Percentiles rank a stretch among this genome's conserved stretches.
phyloP scores from a whole-genome alignment of 37 sponge, comb jelly and placozoan species.

The Halichondria panicea region DNA sequence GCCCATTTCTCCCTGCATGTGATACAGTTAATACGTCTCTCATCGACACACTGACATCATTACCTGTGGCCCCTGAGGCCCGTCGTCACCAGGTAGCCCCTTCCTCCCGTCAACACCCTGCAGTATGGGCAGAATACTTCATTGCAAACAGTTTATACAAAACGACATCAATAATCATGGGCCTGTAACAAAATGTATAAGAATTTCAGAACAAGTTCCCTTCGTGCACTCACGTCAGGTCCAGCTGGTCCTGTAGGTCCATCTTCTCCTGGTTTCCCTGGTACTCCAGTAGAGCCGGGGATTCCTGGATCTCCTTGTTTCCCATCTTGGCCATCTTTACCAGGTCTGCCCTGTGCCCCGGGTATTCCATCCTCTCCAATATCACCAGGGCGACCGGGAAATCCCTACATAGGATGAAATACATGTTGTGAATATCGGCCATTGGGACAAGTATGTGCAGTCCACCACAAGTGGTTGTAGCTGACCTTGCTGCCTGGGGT shows the following conservation, averaged over 20 bases:
- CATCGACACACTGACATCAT: neutral
- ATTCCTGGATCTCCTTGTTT: slow-evolving; percentile 26
- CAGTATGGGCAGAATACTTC: neutral
- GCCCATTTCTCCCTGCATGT: slow-evolving; percentile 11
- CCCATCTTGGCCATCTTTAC: slow-evolving; percentile 26
- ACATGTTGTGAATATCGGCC: too few species aligned
- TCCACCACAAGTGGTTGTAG: too few species aligned
- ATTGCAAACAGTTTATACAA: neutral
- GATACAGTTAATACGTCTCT: neutral
- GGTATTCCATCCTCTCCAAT: slow-evolving; percentile 44
- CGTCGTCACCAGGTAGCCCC: slow-evolving; percentile 9
- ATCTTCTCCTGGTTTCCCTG: neutral
- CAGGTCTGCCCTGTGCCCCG: slow-evolving; percentile 39
- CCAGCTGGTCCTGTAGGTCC: slow-evolving; percentile 11
- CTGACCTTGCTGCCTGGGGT: slow-evolving; percentile 11
- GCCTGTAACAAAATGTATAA: too few species aligned
- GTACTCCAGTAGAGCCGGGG: slow-evolving; percentile 9
- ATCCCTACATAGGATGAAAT: neutral
- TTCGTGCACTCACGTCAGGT: neutral
- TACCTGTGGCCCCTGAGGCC: neutral
- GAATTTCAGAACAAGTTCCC: too few species aligned
- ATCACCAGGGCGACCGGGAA: slow-evolving; percentile 1
- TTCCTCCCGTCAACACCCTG: slow-evolving; percentile 4
- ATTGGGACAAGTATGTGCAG: too few species aligned
- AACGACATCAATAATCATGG: neutral